These are phyloP conservation scores for Tylochromis polylepis DNA, from an alignment of 2,113 vertebrate genomes.

Conservation along the genomic window DNA sequence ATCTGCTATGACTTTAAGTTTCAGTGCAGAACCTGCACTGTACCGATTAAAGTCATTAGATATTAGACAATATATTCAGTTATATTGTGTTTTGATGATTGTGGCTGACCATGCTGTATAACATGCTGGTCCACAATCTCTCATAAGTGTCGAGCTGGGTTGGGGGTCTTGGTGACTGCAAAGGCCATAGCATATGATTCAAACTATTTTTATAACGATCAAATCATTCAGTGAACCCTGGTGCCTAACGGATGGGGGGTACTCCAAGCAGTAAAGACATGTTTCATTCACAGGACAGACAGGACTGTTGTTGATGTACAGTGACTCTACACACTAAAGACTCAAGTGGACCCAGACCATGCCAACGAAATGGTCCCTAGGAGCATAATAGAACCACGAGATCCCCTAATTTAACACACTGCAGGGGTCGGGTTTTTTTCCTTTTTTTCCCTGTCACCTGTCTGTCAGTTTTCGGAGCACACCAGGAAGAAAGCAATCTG, in stretches of 20 bases:
- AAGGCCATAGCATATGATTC: neutral
- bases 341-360: neutral
- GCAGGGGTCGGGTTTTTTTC: fast-evolving
- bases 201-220: neutral
- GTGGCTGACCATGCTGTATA: neutral
- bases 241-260: neutral
- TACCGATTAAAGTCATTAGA: neutral
- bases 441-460: neutral
- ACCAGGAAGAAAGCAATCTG: neutral
- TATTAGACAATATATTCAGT: neutral
- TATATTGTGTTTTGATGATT: neutral
- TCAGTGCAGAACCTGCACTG: neutral
- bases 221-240: neutral
- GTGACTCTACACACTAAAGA: neutral
- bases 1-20: neutral
- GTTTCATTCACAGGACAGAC: neutral
- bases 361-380: neutral
- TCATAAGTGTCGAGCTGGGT: neutral
- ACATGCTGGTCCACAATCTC: neutral
- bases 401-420: neutral
- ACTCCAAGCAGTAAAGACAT: neutral
- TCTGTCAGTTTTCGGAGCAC: neutral
- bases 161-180: neutral
- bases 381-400: neutral
- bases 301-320: neutral